A percentile compares a stretch with the other conserved stretches of the same genome.
These are phyloP conservation scores for Drosophila malerkotliana DNA, from an alignment of 1,140 invertebrate species.

Conservation along the genomic window DNA sequence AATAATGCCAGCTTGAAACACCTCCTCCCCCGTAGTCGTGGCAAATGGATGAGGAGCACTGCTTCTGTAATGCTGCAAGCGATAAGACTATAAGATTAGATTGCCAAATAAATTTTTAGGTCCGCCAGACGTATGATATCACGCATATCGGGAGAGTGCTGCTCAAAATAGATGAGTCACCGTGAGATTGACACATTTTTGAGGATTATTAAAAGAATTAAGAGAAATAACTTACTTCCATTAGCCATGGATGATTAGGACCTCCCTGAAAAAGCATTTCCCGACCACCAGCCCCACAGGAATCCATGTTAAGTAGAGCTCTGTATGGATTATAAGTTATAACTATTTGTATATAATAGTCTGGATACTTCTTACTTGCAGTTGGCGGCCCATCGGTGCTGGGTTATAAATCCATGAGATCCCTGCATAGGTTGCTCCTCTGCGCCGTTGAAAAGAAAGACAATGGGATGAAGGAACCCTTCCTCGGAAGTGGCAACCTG, in stretches of 20 bases:
- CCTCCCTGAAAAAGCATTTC: conserved; percentile 97
- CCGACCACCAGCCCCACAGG: conserved; percentile 96
- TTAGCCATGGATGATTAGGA: conserved; percentile 94
- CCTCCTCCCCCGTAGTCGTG: conserved; percentile 91
- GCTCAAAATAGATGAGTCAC: conserved; percentile 3
- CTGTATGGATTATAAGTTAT: conserved; percentile 58
- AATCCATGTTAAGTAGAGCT: conserved; percentile 97
- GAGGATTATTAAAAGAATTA: conserved; percentile 59
- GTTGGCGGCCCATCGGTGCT: conserved; percentile 89
- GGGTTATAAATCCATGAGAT: conserved; percentile 91
- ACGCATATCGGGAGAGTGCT: conserved; percentile 20
- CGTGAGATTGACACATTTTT: background rate
- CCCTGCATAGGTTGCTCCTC: conserved; percentile 87
- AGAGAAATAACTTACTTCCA: conserved; percentile 86
- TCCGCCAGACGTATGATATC: conserved; percentile 33
- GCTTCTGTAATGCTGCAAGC: conserved; percentile 90
- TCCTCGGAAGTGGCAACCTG: conserved; percentile 50
- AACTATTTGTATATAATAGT: conserved; percentile 84
- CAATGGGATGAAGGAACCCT: conserved; percentile 83
- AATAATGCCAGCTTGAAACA: conserved; percentile 93
- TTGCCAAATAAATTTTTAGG: conserved; percentile 45
- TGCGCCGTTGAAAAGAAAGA: conserved; percentile 95
- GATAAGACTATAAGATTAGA: conserved; percentile 85
- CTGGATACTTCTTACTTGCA: conserved; percentile 76
- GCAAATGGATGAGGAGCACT: conserved; percentile 92